Conservation (phyloP, 30 jellyfish, hydroid and myxozoan species). For the Sanderia malayensis region DNA sequence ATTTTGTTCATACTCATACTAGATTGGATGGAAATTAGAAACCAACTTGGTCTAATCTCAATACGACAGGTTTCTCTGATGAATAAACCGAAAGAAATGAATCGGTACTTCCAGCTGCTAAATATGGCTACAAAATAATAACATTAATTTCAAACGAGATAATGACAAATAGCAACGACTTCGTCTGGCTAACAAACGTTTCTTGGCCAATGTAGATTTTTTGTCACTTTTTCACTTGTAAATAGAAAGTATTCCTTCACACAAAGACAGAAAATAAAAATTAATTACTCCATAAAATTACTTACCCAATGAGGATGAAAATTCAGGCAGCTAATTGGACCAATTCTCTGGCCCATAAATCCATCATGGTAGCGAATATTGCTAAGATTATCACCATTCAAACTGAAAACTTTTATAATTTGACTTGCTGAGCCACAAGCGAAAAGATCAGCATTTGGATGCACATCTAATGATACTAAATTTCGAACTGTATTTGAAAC, state of each 20-base stretch:
- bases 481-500: constrained; percentile 73
- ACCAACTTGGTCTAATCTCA: constrained; percentile 63
- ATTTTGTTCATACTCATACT: too few species aligned
- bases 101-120: constrained; percentile 97
- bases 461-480: constrained; percentile 87
- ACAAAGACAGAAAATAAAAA: not conserved
- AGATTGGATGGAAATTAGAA: constrained; percentile 22
- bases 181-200: too few species aligned
- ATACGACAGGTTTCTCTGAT: constrained; percentile 68
- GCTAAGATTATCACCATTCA: constrained; percentile 82
- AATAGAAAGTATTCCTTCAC: too few species aligned
- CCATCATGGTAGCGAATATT: constrained; percentile 96
- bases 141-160: too few species aligned
- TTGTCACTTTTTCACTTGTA: too few species aligned
- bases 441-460: constrained; percentile 70
- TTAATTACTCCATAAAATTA: not conserved
- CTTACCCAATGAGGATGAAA: constrained; percentile 98
- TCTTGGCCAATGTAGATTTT: too few species aligned
- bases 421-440: constrained; percentile 97
- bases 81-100: constrained; percentile 82
- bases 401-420: constrained; percentile 57
- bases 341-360: constrained; percentile 97
- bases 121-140: constrained; percentile 65
- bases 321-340: constrained; percentile 90
- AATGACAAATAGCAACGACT: too few species aligned